Evolutionary conservation across 2,888 invertebrate species (phyloP), one percentile per base, ranked within the genome.

Genomic region (Torymus auratus): DNA sequence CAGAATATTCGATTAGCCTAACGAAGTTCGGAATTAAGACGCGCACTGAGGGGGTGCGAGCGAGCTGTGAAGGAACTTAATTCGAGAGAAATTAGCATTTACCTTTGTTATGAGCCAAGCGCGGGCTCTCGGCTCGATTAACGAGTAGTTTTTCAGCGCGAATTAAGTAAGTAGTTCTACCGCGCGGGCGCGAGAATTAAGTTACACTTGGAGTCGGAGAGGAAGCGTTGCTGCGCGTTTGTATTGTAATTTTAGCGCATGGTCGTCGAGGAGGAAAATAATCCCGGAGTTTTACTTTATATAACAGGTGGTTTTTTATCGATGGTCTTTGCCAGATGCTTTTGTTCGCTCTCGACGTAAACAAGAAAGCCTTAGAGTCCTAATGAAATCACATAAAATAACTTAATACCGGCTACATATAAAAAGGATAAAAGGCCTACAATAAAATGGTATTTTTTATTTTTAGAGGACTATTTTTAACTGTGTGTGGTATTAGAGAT

Each of bases 1-100:
- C 41, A 53, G 69, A 79, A 73, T 79, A 79, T 73, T 79, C 73
- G 79, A 79, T 79, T 73, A 79, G 53, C 70, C 65, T 72, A 60
- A 72, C 58, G 41, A 71, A 71, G 67, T 72, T 72, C 52, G 15
- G n/a, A 72, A 71, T 72, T 65, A 78, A 71, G 78, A n/a, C 52
- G 53, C 15, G 53, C 15, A 7, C 71, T 41, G 41, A 3, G 41
- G 65, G 41, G 17, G 55, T 17, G 55, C 5, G 41, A 41, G 17
- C 41, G 41, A 41, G 41, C 41, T 41, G 50, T 12, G 58, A 41
- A 70, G 56, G 15, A 70, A 77, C 50, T 70, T 70, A 23, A 64
- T 77, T 70, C 69, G 52, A 20, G 41, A 15, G 62, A 61, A 77
- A 77, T 70, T 70, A 77, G 69, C 77, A 77, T 77, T 67, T 74